Percentiles rank a stretch among this genome's conserved stretches.
phyloP scores from a whole-genome alignment of 2,797 vertebrate species.

The Tangara arthus region DNA sequence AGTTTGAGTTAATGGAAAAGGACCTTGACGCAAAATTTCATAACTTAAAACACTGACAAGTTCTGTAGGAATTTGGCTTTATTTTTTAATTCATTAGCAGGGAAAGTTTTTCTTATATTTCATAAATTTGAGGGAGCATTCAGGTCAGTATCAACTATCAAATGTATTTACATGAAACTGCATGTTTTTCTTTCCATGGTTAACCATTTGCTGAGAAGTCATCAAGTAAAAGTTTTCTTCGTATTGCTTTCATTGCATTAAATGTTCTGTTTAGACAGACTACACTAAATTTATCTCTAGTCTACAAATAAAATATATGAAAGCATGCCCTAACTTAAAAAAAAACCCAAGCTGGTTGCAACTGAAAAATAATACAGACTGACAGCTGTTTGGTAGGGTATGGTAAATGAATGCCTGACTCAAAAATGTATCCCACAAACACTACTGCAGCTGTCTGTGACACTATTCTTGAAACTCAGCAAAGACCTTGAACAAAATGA shows the following conservation, averaged over 20 bases:
- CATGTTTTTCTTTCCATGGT: neutral
- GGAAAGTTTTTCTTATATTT: neutral
- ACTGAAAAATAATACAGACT: neutral
- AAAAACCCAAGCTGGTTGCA: neutral
- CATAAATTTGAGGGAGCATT: neutral
- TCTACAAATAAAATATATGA: neutral
- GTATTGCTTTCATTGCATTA: neutral
- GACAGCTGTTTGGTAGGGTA: neutral
- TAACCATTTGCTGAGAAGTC: neutral
- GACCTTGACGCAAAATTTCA: neutral
- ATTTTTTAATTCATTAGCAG: neutral
- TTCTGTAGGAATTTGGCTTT: neutral
- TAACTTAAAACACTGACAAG: neutral
- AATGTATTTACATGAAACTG: neutral
- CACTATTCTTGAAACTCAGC: neutral
- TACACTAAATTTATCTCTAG: neutral
- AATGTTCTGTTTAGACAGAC: neutral
- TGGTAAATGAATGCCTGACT: neutral
- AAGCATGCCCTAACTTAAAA: neutral
- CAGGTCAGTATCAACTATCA: neutral
- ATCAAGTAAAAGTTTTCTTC: neutral
- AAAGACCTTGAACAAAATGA: neutral
- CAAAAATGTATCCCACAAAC: neutral
- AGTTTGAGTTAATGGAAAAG: neutral
- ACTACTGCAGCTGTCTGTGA: neutral